Evolutionary conservation across 2,113 vertebrate genomes (phyloP), one percentile per base, ranked within the genome.

Genomic region (Gymnorhina tibicen): DNA sequence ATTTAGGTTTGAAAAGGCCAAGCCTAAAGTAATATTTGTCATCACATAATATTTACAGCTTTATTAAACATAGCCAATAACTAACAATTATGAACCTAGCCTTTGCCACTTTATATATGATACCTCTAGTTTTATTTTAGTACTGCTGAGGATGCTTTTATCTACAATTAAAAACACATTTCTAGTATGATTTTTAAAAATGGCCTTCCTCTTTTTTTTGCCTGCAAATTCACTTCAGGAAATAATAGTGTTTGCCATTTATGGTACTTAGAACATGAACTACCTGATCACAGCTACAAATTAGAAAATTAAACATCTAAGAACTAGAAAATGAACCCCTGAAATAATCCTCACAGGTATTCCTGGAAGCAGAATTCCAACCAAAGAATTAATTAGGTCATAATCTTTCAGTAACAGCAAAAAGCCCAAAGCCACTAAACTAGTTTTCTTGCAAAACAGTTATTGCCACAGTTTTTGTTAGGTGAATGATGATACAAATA

Each of bases 281-380:
- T 87, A 78, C 55, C 56, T 41, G 46, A 91, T 96, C 81, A 64
- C 70, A 66, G 88, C 91, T 84, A 91, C 83, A 89, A 92, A 91
- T 94, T 64, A 82, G 74, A 76, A 60, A 89, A 89, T 95, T 96
- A 92, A 80, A 85, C 62, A 72, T 82, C 67, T 79, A 79, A 91
- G 77, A 89, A 64, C 24, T 82, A 72, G 77, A 74, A 96, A 92
- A 89, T 64, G 21, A 92, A 82, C 49, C 49, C 74, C 50, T 75
- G 80, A 89, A 92, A 89, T 79, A 85, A 91, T 89, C 80, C 67
- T 95, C 28, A n/a, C 89, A 91, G 73, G 32, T 94, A 79, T 92
- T 95, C 74, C 87, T 94, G 74, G 74, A 81, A 95, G 49, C 37
- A 76, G 46, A 92, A 89, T 89, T 95, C 66, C 53, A 63, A 26